phyloP scores from a whole-genome alignment of 2,797 vertebrate genomes.

The Phataginus tricuspis region DNA sequence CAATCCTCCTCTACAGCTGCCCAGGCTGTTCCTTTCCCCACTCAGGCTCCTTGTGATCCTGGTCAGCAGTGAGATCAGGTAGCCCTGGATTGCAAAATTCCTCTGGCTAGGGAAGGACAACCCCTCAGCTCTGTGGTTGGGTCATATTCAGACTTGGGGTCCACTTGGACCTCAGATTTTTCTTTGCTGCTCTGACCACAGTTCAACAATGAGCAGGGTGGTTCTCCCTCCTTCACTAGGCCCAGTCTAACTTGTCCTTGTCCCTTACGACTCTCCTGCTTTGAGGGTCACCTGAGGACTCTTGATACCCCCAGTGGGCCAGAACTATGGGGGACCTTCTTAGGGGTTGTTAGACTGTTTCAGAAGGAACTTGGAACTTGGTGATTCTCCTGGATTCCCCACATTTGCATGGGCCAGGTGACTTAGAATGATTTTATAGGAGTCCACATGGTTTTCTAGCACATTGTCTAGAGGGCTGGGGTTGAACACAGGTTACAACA shows the following conservation, averaged over 20 bases:
- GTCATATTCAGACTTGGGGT: neutral
- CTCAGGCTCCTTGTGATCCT: neutral
- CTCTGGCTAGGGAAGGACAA: neutral
- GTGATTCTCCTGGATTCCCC: neutral
- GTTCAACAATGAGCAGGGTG: neutral
- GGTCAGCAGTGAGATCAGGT: neutral
- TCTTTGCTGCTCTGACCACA: neutral
- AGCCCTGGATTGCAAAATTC: neutral
- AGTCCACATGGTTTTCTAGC: neutral
- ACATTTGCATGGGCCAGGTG: neutral
- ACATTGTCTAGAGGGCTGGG: neutral
- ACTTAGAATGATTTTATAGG: neutral
- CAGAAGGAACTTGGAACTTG: neutral
- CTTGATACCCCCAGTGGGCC: too few relatives aligned
- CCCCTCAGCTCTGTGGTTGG: neutral
- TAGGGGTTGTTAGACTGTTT: neutral
- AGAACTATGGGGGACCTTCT: neutral
- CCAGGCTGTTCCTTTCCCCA: neutral
- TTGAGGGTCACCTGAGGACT: neutral
- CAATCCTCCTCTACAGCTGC: neutral
- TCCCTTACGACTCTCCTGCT: neutral
- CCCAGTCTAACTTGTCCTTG: neutral
- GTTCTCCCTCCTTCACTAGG: neutral
- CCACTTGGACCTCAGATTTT: neutral
- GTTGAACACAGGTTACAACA: neutral